A percentile compares a stretch with the other conserved stretches of the same genome.
Evolutionary conservation across 2,797 vertebrate species (phyloP).

Genomic region (Aeoliscus strigatus): DNA sequence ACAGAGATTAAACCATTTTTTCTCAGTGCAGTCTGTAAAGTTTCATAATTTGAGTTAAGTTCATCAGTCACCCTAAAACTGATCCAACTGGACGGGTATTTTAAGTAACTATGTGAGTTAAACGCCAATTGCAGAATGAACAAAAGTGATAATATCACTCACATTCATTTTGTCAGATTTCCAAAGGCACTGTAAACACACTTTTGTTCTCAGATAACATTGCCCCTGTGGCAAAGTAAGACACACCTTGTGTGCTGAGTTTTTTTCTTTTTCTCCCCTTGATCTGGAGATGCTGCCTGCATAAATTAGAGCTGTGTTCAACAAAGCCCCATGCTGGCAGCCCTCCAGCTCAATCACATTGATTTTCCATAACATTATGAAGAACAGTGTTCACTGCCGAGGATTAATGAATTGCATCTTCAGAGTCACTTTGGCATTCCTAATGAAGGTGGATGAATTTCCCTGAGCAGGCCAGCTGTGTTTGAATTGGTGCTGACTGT

Average conservation of each 20-base stretch:
- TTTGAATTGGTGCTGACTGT: conserved; percentile 70
- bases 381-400: conserved; percentile 72
- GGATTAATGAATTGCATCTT: conserved; percentile 80
- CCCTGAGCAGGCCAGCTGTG: conserved; percentile 65
- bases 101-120: not conserved
- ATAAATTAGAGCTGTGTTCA: conserved; percentile 69
- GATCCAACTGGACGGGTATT: no score
- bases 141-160: conserved; percentile 43
- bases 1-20: no score
- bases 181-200: conserved; percentile 47
- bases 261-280: conserved; percentile 33
- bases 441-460: conserved; percentile 77
- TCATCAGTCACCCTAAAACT: not conserved
- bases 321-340: conserved; percentile 58
- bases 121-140: conserved; percentile 29
- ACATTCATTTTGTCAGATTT: conserved; percentile 49
- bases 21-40: no score
- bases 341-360: conserved; percentile 76
- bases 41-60: no score
- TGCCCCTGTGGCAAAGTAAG: conserved; percentile 62
- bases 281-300: conserved; percentile 58
- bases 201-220: conserved; percentile 41
- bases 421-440: conserved; percentile 77
- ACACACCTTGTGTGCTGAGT: conserved; percentile 64
- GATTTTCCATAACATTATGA: conserved; percentile 83